Evolutionary conservation across 2,888 invertebrate species (phyloP), one percentile per base, ranked within the genome.

Genomic region (Trachelus stipa): DNA sequence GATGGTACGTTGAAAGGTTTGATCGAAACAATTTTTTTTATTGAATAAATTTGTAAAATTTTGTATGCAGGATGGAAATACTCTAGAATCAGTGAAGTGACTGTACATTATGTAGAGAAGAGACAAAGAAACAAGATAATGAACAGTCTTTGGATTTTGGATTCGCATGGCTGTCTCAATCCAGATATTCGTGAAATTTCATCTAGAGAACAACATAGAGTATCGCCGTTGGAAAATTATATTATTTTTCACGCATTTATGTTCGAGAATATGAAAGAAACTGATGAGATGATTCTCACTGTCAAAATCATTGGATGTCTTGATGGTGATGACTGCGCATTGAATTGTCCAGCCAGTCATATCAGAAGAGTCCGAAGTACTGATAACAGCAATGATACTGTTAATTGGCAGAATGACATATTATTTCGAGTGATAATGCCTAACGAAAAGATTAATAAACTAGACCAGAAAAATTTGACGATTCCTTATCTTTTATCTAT

Each of bases 201-300:
- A 74, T 83, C 86, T 1, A 81, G 85, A 11, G 88, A 88, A 77
- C 89, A 81, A 84, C 93, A 86, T 86, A 89, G 80, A 76, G 86
- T 81, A 34, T 86, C 86, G 35, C 83, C 85, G 80, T 88, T 87
- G 80, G 86, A 86, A 73, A 88, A 78, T 77, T 88, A 89, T 73
- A 79, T 89, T 35, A 89, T 90, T 73, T 93, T 93, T 81, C 92
- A 93, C 75, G 93, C 94, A 1, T 93, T 94, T 71, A 92, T 94
- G 91, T 94, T 94, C 84, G 93, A 94, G 80, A 94, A 93, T 23
- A 93, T 94, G 92, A 91, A 90, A 33, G 93, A 93, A 82, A 93
- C 93, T 1, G 94, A 94, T 78, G 93, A 93, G 83, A 92, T 94
- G 88, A 88, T 93, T 2, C 88, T 94, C 81, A 93, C 92, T 73